Evolutionary conservation across 2,888 invertebrate genomes (phyloP).

Genomic region (Tupiocoris notatus): DNA sequence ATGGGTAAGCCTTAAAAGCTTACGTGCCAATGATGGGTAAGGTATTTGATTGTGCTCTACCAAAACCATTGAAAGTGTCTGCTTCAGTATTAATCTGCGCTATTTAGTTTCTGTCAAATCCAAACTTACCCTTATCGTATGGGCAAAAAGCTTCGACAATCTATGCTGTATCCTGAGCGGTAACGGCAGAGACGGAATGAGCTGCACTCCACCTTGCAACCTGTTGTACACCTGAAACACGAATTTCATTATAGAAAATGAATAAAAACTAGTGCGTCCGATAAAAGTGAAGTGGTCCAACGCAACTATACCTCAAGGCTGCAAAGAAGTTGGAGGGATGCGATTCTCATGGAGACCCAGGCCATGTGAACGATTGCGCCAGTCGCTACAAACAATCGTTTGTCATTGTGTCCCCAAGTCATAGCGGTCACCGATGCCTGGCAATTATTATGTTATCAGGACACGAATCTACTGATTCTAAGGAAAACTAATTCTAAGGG

Average conservation of each 20-base stretch:
- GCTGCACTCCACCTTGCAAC: slow-evolving; percentile 47
- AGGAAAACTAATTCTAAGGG: too few species aligned
- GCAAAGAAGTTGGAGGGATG: slow-evolving; percentile 85
- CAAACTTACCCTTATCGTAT: slow-evolving; percentile 80
- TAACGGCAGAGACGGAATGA: slow-evolving; percentile 63
- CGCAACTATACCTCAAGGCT: slow-evolving; percentile 65
- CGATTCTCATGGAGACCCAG: slow-evolving; percentile 87
- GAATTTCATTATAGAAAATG: neutral
- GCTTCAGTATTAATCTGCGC: too few species aligned
- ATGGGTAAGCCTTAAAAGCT: too few species aligned
- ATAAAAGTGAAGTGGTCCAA: neutral
- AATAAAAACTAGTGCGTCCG: neutral
- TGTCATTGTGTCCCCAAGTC: slow-evolving; percentile 98
- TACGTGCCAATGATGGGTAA: too few species aligned
- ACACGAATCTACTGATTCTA: neutral
- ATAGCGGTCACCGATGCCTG: slow-evolving; percentile 85
- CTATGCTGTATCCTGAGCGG: slow-evolving; percentile 83
- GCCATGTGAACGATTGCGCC: slow-evolving; percentile 91
- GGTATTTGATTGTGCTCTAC: too few species aligned
- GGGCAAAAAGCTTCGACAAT: slow-evolving; percentile 82
- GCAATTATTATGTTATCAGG: slow-evolving; percentile 47
- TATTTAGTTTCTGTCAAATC: neutral
- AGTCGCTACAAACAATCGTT: slow-evolving; percentile 87
- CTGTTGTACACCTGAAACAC: slow-evolving; percentile 52
- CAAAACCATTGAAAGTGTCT: too few species aligned